Base-by-base conservation (phyloP, 2,888 invertebrate genomes). In the Patella pellucida region DNA sequence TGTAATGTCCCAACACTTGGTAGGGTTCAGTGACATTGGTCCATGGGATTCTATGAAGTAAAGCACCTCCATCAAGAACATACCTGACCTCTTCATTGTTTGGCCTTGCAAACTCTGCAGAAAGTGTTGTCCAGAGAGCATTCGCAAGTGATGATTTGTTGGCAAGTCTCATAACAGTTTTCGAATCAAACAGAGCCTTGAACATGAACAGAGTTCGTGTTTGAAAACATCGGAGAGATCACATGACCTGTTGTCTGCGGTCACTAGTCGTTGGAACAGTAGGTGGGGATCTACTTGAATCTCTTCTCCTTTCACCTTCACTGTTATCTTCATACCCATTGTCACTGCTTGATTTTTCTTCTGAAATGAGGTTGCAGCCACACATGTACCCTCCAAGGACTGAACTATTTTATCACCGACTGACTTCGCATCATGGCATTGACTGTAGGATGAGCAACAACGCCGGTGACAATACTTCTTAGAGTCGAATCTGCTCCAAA, bases 101-200 rank as follows among this genome's bases (percentile, higher is more conserved):
- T 3, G 52, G 71, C 3, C 68, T 68, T 68, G 19, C 19, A 68
- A 19, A 68, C 68, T 16, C 68, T 68, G 68, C 68, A 68, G 68
- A 68, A 68, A 68, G 68, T 68, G n/a, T 27, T 68, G n/a, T 16
- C 68, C 68, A 68, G 68, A 68, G 68, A 68, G 68, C 68, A 68
- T 68, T 68, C n/a, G 68, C 68, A 68, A 68, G n/a, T n/a, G 68
- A 68, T 68, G 68, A 68, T 68, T 68, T 68, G 68, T 68, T 68
- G 68, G 68, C 14, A 68, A 68, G 68, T 68, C 68, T 68, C 68
- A 68, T 68, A 19, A 68, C 14, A 68, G 68, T 68, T n/a, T 68
- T 68, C 68, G 68, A 16, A 52, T 82, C 81, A 71, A 82, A 82
- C 11, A 82, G 69, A 82, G 69, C 68, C 5, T 23, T 23, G 81